Conservation (phyloP, 1,140 invertebrate genomes). For the Muscidifurax raptorellus region DNA sequence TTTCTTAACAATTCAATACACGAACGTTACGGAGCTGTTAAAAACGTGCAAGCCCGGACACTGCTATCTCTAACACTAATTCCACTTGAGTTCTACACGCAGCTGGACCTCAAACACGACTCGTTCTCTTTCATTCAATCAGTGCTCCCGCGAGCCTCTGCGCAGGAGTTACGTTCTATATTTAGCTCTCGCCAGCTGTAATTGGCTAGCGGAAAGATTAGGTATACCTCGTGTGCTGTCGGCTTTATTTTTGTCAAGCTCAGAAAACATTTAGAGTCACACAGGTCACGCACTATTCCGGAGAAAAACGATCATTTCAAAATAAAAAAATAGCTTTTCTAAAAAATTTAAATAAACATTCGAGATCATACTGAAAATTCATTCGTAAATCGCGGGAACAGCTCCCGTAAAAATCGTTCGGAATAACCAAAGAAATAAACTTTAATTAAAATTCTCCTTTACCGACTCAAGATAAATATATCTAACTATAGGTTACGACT, state of each 20-base stretch:
- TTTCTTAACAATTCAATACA: too few species aligned
- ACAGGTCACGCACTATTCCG: too few species aligned
- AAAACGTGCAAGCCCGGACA: too few species aligned
- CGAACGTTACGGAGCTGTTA: background rate
- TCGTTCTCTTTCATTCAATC: background rate
- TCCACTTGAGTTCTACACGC: background rate
- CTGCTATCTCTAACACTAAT: background rate
- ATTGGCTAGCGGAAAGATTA: background rate
- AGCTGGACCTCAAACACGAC: background rate
- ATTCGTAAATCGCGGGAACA: too few species aligned
- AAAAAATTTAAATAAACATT: too few species aligned
- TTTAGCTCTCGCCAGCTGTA: background rate
- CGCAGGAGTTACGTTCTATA: background rate
- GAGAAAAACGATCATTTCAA: too few species aligned
- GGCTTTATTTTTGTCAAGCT: background rate
- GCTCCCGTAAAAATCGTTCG: background rate
- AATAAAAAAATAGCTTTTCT: too few species aligned
- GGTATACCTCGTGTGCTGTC: background rate
- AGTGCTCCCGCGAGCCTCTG: background rate
- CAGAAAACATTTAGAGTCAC: background rate
- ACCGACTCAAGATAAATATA: background rate
- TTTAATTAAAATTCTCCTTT: conserved; percentile 14
- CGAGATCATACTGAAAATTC: too few species aligned
- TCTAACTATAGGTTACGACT: conserved; percentile 7
- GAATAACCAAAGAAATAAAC: background rate